Conservation (phyloP, 92 coral and sea anemone species). For the Paragorgia papillata region DNA sequence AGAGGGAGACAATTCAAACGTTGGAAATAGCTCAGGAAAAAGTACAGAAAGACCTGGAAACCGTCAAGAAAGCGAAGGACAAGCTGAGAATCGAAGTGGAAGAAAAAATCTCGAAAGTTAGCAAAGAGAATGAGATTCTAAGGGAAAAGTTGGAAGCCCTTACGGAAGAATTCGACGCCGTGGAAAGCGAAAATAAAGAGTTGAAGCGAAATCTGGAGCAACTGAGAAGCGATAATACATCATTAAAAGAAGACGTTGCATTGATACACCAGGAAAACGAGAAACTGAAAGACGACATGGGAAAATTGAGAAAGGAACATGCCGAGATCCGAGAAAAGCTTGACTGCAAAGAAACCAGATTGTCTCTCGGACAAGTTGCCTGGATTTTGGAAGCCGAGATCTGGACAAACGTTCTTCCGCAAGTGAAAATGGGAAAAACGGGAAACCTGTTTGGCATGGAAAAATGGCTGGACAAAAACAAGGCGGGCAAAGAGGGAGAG, state of each 20-base stretch:
- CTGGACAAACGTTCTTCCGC: slow-evolving; percentile 22
- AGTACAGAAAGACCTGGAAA: slow-evolving; percentile 29
- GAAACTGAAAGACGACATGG: slow-evolving; percentile 15
- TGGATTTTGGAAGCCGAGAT: slow-evolving; percentile 28
- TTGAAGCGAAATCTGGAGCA: slow-evolving; percentile 20
- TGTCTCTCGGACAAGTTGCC: slow-evolving; percentile 36
- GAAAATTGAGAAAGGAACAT: slow-evolving; percentile 1
- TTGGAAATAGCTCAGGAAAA: slow-evolving; percentile 14
- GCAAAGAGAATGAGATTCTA: slow-evolving; percentile 70
- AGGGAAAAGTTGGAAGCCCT: slow-evolving; percentile 72
- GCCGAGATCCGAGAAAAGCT: not conserved
- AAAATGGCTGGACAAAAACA: too few species aligned
- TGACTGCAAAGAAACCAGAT: slow-evolving; percentile 19
- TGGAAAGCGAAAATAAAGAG: slow-evolving; percentile 31
- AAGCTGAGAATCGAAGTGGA: slow-evolving; percentile 40
- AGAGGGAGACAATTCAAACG: slow-evolving; percentile 16
- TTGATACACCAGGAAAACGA: slow-evolving; percentile 14
- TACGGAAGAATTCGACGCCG: slow-evolving; percentile 41
- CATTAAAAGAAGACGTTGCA: slow-evolving; percentile 4
- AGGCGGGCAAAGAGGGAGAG: not conserved
- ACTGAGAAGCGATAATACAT: slow-evolving; percentile 3
- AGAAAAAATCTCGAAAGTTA: slow-evolving; percentile 51
- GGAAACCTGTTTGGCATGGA: too few species aligned
- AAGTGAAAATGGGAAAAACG: slow-evolving; percentile 10
- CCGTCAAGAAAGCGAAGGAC: slow-evolving; percentile 23